These are phyloP conservation scores for Zaprionus lachaisei DNA, from an alignment of 1,140 invertebrate genomes.

Conservation along the genomic window DNA sequence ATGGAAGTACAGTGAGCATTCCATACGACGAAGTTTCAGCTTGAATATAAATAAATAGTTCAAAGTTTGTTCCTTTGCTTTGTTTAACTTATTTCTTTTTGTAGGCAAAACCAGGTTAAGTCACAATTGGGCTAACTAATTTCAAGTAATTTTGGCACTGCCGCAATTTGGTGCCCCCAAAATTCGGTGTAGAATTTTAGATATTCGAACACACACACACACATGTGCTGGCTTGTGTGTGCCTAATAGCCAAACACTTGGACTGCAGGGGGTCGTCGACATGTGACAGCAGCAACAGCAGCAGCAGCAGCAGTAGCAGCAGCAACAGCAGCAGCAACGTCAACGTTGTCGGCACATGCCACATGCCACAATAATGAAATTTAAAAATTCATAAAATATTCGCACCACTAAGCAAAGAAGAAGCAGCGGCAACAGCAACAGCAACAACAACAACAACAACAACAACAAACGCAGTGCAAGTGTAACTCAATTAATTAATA, in stretches of 20 bases:
- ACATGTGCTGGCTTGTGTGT: background rate
- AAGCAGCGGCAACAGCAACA: conserved; percentile 31
- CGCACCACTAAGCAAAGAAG: conserved; percentile 73
- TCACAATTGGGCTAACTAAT: background rate
- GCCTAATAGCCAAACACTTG: conserved; percentile 35
- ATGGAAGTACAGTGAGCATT: no score
- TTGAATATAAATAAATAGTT: no score
- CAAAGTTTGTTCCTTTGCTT: background rate
- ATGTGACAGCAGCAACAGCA: conserved; percentile 29
- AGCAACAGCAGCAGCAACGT: conserved; percentile 16
- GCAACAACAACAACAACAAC: conserved; percentile 19
- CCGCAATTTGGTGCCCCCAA: background rate
- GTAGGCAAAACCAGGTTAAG: background rate
- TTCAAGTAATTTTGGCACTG: background rate
- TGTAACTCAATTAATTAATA: conserved; percentile 83
- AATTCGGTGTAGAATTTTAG: conserved; percentile 21
- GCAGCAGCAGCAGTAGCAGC: background rate
- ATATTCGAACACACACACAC: background rate
- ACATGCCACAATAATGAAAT: conserved; percentile 79
- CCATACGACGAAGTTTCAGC: no score
- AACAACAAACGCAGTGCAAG: conserved; percentile 54
- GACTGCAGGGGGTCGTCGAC: conserved; percentile 42
- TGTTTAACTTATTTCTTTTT: background rate
- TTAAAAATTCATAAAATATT: conserved; percentile 83
- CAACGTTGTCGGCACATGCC: conserved; percentile 72